Percentiles rank a stretch among this genome's conserved stretches.
These are phyloP conservation scores for Zosterops hypoxanthus DNA, from an alignment of 2,113 vertebrate genomes.

Conservation along the genomic window DNA sequence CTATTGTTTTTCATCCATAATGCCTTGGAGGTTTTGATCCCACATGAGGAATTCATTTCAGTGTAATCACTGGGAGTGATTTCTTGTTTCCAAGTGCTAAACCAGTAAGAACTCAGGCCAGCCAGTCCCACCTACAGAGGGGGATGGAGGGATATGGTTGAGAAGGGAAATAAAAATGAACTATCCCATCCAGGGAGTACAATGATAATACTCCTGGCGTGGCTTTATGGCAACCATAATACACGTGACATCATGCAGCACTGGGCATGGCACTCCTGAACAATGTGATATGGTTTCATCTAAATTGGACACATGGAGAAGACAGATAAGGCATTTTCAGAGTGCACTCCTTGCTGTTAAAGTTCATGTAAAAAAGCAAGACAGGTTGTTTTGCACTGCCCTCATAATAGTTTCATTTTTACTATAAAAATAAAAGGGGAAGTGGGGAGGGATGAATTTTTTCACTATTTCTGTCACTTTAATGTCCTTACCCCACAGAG, in stretches of 20 bases:
- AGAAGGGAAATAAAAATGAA: not conserved
- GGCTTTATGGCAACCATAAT: not conserved
- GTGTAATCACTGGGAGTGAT: not conserved
- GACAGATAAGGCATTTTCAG: not conserved
- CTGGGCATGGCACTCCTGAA: not conserved
- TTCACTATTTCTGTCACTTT: not conserved
- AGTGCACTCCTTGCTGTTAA: not conserved
- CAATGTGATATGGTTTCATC: not conserved
- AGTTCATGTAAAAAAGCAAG: not conserved
- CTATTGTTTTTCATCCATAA: not conserved
- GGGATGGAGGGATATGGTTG: not conserved
- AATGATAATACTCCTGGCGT: not conserved
- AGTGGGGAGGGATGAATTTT: not conserved
- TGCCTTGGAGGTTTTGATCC: not conserved
- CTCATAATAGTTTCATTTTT: not conserved
- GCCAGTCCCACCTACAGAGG: not conserved
- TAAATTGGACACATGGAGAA: not conserved
- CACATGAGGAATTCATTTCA: not conserved
- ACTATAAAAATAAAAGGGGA: not conserved
- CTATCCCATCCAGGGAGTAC: not conserved
- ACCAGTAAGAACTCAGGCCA: not conserved
- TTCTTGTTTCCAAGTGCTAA: not conserved
- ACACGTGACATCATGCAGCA: not conserved
- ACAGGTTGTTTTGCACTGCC: not conserved
- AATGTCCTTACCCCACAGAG: not conserved